Percentiles rank a stretch among this genome's conserved stretches.
These are phyloP conservation scores for Eupelmus urozonus DNA, from an alignment of 2,888 invertebrate species.

Conservation along the genomic window DNA sequence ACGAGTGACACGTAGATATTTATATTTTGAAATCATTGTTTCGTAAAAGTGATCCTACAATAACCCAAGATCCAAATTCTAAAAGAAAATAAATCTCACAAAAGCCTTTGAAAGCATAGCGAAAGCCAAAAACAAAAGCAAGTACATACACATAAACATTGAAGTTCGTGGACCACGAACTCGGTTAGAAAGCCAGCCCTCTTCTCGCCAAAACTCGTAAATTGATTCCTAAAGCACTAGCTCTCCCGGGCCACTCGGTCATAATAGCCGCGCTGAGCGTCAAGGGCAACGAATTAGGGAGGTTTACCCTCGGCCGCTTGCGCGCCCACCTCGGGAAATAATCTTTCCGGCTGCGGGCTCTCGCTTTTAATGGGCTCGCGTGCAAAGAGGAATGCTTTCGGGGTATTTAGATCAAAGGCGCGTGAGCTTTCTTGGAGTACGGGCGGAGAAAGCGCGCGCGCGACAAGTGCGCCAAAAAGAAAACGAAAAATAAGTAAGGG, in stretches of 20 bases:
- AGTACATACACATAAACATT: no score
- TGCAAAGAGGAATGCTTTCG: conserved; percentile 36
- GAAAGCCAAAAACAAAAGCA: neutral
- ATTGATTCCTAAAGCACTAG: conserved; percentile 49
- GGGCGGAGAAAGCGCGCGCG: neutral
- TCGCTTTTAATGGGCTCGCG: conserved; percentile 28
- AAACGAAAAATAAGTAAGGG: conserved; percentile 45
- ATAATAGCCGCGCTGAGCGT: no score
- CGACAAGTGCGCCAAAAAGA: conserved; percentile 49
- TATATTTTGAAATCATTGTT: no score
- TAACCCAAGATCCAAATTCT: no score
- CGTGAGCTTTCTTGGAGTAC: conserved; percentile 36
- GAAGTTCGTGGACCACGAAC: no score
- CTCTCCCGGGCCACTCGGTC: no score
- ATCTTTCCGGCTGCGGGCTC: conserved; percentile 37
- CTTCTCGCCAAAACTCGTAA: conserved; percentile 43
- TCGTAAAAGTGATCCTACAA: no score
- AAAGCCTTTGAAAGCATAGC: neutral
- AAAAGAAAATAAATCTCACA: no score
- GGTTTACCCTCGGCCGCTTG: conserved; percentile 37
- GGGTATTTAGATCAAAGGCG: conserved; percentile 50
- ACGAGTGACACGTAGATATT: no score
- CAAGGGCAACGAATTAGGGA: conserved; percentile 46
- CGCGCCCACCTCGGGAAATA: conserved; percentile 7
- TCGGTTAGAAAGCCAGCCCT: no score